phyloP scores from a whole-genome alignment of 2,113 vertebrate species.

The Notiomystis cincta region DNA sequence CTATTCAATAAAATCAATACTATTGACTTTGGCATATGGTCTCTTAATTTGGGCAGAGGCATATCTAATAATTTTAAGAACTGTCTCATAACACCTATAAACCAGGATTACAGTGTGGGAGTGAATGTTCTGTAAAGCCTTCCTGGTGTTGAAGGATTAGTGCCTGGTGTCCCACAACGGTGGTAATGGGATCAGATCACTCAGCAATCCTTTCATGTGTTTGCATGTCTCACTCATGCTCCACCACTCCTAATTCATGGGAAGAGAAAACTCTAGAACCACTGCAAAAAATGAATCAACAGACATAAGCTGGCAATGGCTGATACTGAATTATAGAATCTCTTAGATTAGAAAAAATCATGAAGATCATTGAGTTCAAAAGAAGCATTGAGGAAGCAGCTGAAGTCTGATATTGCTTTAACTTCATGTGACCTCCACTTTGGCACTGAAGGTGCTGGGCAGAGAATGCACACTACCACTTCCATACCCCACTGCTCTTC shows the following conservation, averaged over 20 bases:
- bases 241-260: background rate
- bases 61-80: background rate
- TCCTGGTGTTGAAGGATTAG: background rate
- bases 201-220: background rate
- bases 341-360: background rate
- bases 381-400: background rate
- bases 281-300: background rate
- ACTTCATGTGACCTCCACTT: background rate
- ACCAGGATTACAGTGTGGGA: background rate
- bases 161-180: fast-evolving
- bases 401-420: background rate
- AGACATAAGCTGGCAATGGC: background rate
- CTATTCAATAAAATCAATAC: background rate
- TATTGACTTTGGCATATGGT: background rate
- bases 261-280: background rate
- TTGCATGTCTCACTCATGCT: background rate
- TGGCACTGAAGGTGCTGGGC: background rate
- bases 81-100: background rate
- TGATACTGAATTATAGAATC: background rate
- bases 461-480: background rate
- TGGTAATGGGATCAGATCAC: background rate
- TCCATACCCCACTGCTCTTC: background rate
- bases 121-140: background rate
- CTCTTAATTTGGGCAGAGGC: background rate
- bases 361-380: background rate